Conservation (phyloP, 2,797 vertebrate genomes). For the Diplodus sargus region DNA sequence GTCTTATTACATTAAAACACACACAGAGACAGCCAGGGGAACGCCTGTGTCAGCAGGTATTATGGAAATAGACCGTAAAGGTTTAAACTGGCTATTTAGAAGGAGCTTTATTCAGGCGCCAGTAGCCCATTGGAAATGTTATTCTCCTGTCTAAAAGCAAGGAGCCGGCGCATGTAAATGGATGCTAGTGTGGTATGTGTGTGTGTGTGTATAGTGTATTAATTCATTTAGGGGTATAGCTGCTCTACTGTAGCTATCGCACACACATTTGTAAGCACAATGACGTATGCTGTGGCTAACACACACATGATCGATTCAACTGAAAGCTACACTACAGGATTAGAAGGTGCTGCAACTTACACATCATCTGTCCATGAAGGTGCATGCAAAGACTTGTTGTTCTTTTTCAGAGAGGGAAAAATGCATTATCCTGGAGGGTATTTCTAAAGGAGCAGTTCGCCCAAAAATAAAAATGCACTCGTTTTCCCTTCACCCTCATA, state of each 20-base stretch:
- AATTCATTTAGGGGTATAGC: constrained; percentile 52
- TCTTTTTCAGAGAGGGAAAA: constrained; percentile 58
- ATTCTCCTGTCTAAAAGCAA: constrained; percentile 67
- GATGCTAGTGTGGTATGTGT: constrained; percentile 39
- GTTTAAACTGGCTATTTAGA: constrained; percentile 74
- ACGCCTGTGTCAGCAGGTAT: constrained; percentile 75
- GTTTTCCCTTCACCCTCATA: too few relatives aligned
- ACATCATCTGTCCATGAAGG: constrained; percentile 59
- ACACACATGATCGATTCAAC: constrained; percentile 31
- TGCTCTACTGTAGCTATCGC: constrained; percentile 31
- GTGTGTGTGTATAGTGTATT: constrained; percentile 32
- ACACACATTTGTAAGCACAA: constrained; percentile 23
- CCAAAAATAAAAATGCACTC: too few relatives aligned
- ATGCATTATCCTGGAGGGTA: not conserved
- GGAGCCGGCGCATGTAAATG: constrained; percentile 60
- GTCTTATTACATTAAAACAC: constrained; percentile 84
- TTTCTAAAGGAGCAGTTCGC: not conserved
- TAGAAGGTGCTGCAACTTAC: constrained; percentile 66
- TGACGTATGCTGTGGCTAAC: constrained; percentile 47
- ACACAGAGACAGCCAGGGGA: constrained; percentile 64
- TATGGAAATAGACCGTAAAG: constrained; percentile 77
- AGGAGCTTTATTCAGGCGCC: constrained; percentile 68
- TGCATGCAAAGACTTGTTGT: constrained; percentile 48
- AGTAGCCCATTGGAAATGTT: constrained; percentile 66
- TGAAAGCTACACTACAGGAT: constrained; percentile 36